Evolutionary conservation across 2,797 vertebrate species (phyloP).

Genomic region (Anguilla megastoma): DNA sequence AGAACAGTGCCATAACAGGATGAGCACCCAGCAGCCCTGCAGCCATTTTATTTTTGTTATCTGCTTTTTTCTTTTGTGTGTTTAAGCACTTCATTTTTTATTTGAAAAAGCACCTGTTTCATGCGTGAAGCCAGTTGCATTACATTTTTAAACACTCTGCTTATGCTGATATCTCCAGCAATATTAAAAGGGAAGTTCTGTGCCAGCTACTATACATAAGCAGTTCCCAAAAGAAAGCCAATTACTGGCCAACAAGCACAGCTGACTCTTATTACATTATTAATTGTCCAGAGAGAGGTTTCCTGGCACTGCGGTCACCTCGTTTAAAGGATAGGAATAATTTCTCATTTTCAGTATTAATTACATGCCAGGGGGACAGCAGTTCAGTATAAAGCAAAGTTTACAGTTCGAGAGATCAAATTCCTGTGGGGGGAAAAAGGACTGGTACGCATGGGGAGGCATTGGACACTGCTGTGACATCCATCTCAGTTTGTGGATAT

Average conservation of each 20-base stretch:
- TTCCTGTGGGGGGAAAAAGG: background rate
- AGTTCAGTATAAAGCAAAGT: background rate
- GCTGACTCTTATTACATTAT: constrained; percentile 34
- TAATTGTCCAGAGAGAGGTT: constrained; percentile 34
- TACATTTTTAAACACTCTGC: background rate
- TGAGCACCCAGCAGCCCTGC: background rate
- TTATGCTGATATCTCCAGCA: background rate
- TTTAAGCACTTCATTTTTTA: background rate
- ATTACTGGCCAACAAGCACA: constrained; percentile 30
- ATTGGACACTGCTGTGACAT: background rate
- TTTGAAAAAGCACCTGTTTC: background rate
- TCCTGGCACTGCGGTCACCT: constrained; percentile 31
- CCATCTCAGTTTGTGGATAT: background rate
- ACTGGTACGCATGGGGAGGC: background rate
- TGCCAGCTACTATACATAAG: constrained; percentile 14
- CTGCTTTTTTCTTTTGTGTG: background rate
- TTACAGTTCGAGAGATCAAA: constrained; percentile 6
- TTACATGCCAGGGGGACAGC: background rate
- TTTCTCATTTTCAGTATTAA: constrained; percentile 1
- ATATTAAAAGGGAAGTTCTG: background rate
- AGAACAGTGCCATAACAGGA: background rate
- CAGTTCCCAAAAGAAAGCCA: constrained; percentile 24
- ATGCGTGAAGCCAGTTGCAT: too few relatives aligned
- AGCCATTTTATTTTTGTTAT: background rate
- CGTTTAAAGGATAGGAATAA: constrained; percentile 23